These are phyloP conservation scores for Romanogobio albipinnatus DNA, from an alignment of 2,113 vertebrate species.

Conservation along the genomic window DNA sequence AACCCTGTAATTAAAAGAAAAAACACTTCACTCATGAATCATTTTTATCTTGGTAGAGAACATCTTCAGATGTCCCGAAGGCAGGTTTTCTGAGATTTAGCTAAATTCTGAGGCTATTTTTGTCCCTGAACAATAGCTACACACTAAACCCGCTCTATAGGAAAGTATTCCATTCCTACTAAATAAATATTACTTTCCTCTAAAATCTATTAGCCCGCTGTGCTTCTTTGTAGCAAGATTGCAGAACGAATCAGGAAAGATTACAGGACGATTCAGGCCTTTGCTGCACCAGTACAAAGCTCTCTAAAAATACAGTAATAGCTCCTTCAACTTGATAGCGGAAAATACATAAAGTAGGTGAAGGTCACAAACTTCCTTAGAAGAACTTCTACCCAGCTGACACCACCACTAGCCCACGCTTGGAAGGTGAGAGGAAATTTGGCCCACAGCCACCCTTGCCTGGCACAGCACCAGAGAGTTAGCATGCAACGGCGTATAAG, in stretches of 20 bases:
- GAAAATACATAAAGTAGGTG: slow-evolving; percentile 51
- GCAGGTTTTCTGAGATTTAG: slow-evolving; percentile 11
- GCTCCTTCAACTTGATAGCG: background rate
- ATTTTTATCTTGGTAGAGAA: background rate
- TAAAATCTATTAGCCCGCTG: slow-evolving; percentile 6
- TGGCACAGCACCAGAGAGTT: slow-evolving; percentile 36
- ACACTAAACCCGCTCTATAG: background rate
- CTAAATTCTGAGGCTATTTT: background rate
- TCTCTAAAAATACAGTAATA: slow-evolving; percentile 15
- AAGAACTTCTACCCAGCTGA: slow-evolving; percentile 43
- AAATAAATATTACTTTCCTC: slow-evolving; percentile 1
- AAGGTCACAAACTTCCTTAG: slow-evolving; percentile 52
- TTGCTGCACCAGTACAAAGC: slow-evolving; percentile 15
- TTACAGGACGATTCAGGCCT: slow-evolving; percentile 5
- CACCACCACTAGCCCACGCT: slow-evolving; percentile 23
- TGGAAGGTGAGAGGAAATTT: slow-evolving; percentile 29
- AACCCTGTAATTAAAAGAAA: background rate
- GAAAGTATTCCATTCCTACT: background rate
- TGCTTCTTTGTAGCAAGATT: slow-evolving; percentile 15
- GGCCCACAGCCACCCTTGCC: background rate
- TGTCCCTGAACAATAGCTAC: background rate
- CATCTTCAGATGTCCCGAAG: background rate
- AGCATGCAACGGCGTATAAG: background rate
- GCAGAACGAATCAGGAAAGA: background rate
- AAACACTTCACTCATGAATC: background rate